Conservation (phyloP, 2,888 invertebrate species). For the Sthenelais limicola region DNA sequence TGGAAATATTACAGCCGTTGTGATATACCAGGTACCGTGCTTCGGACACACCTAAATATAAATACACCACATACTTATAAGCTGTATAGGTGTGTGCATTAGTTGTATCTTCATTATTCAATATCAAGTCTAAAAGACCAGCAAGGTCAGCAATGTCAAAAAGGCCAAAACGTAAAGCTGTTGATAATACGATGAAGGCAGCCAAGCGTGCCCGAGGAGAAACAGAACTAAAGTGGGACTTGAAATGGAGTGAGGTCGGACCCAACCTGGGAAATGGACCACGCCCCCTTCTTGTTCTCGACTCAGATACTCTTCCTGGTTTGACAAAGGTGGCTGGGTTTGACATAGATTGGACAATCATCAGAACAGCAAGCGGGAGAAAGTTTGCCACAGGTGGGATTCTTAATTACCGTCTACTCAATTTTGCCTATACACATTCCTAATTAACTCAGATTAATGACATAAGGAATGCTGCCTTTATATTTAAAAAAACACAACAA, state of each 20-base stretch:
- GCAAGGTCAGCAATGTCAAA: too few relatives aligned
- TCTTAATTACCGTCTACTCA: constrained; percentile 15
- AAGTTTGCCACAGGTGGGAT: constrained; percentile 69
- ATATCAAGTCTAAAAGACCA: too few relatives aligned
- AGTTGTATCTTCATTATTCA: too few relatives aligned
- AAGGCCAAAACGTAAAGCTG: constrained; percentile 79
- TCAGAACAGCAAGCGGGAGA: constrained; percentile 65
- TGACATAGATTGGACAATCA: constrained; percentile 69
- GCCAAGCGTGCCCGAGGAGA: constrained; percentile 65
- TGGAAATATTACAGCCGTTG: too few relatives aligned
- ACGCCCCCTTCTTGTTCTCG: constrained; percentile 59
- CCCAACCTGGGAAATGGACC: constrained; percentile 55
- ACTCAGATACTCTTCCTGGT: constrained; percentile 59
- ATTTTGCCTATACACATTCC: background rate
- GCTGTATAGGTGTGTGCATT: too few relatives aligned
- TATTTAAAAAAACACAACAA: too few relatives aligned
- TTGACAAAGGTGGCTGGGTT: constrained; percentile 64
- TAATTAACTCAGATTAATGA: too few relatives aligned
- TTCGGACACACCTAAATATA: too few relatives aligned
- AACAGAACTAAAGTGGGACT: constrained; percentile 58
- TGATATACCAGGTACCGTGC: too few relatives aligned
- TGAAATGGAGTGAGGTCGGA: constrained; percentile 61
- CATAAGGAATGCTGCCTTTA: too few relatives aligned
- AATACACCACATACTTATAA: too few relatives aligned
- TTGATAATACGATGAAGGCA: constrained; percentile 54